Base-by-base conservation (phyloP, 2,797 vertebrate genomes). In the Helarctos malayanus region DNA sequence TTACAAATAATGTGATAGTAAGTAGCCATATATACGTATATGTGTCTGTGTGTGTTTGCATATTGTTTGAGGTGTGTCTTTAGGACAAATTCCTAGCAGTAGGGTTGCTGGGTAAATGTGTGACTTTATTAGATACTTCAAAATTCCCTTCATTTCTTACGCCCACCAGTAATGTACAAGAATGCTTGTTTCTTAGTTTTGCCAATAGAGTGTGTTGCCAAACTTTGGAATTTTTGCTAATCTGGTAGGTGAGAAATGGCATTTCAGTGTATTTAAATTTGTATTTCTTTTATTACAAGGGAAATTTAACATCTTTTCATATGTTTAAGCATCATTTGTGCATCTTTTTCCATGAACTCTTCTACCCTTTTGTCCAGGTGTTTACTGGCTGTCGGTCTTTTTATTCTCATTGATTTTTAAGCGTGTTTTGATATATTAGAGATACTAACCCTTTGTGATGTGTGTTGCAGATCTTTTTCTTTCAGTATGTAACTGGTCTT, bases 291-390 rank as follows among this genome's bases (percentile, higher is more conserved):
- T 56, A 52, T 32, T 57, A 0, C 56, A 57, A 38, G 38, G 61
- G 32, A 86, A 85, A 45, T 59, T 49, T 80, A 83, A 25, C 52
- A 23, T 59, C 56, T 96, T 88, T 95, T 78, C 69, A 10, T 45
- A 19, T 68, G 41, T 41, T 49, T 89, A 45, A 75, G 49, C 32
- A 56, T 78, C 5, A 27, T 91, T 89, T 65, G 16, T 80, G 2
- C 35, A 23, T 76, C 29, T 75, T 56, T 93, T 81, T 83, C 78
- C 59, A 29, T n/a, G 1, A 71, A 47, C 10, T 79, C 3, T 61
- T 38, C 45, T 88, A 78, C 7, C 5, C 6, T 68, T 90, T 54
- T 94, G 29, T 88, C 29, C 18, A 32, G 27, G 16, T 49, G 88
- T 83, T 57, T 45, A 75, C 41, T 41, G 0, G 14, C 32, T 47